phyloP scores from a whole-genome alignment of 2,888 invertebrate genomes.

The Thereva unica region DNA sequence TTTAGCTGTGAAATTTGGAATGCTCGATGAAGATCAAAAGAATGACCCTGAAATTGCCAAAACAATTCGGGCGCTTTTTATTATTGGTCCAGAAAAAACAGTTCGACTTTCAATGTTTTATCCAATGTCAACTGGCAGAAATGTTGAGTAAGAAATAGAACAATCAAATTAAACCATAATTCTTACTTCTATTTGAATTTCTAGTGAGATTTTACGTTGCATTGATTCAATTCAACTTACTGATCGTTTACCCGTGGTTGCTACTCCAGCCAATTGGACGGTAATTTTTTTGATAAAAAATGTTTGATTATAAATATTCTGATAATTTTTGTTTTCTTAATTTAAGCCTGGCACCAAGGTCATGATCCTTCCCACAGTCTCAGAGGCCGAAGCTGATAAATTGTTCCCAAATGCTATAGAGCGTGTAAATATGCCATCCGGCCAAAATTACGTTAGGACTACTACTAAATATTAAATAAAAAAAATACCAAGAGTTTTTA shows the following conservation, averaged over 20 bases:
- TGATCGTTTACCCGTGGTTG: conserved; percentile 69
- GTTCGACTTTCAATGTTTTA: conserved; percentile 81
- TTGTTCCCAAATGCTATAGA: conserved; percentile 73
- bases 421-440: conserved; percentile 73
- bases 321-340: conserved; percentile 38
- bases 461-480: conserved; percentile 65
- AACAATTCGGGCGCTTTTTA: conserved; percentile 76
- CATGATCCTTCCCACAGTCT: conserved; percentile 77
- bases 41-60: conserved; percentile 68
- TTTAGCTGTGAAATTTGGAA: conserved; percentile 73
- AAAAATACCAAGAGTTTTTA: no score
- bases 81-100: conserved; percentile 79
- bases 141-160: conserved; percentile 71
- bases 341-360: conserved; percentile 71
- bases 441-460: conserved; percentile 73
- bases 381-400: conserved; percentile 66
- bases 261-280: conserved; percentile 87
- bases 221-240: conserved; percentile 83
- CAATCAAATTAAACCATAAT: conserved; percentile 11
- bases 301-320: not conserved
- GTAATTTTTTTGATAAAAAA: conserved; percentile 59
- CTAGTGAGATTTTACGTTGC: conserved; percentile 80
- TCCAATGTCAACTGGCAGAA: conserved; percentile 83
- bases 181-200: conserved; percentile 46
- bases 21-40: conserved; percentile 77